Evolutionary conservation across 2,888 invertebrate genomes (phyloP).

Genomic region (Argyra leucocephala): DNA sequence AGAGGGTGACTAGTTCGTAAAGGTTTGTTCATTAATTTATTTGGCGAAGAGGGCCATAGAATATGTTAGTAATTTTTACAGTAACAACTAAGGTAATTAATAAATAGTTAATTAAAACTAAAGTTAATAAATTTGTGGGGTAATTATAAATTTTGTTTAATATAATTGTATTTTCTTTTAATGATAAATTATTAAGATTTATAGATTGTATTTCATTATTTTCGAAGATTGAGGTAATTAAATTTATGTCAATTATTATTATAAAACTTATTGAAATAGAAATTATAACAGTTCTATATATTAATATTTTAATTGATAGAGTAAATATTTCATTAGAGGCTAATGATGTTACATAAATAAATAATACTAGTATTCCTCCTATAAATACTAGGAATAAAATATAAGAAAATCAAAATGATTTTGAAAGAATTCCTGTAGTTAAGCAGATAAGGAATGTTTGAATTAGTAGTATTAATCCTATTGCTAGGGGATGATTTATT

Average conservation of each 20-base stretch:
- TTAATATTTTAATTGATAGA: conserved; percentile 35
- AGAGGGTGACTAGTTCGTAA: conserved; percentile 45
- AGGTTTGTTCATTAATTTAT: conserved; percentile 43
- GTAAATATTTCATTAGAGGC: conserved; percentile 53
- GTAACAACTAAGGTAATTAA: conserved; percentile 51
- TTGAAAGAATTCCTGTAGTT: conserved; percentile 45
- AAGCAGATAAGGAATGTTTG: conserved; percentile 46
- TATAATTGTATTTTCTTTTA: conserved; percentile 44
- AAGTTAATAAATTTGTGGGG: conserved; percentile 46
- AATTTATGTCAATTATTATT: too few species aligned
- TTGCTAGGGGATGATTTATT: too few species aligned
- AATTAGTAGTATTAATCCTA: too few species aligned
- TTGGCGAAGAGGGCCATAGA: conserved; percentile 47
- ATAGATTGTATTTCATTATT: too few species aligned
- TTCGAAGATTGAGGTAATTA: too few species aligned
- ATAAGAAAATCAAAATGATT: too few species aligned
- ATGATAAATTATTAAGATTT: conserved; percentile 23
- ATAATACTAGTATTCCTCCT: conserved; percentile 55
- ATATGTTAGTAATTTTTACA: conserved; percentile 50
- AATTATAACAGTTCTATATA: conserved; percentile 29
- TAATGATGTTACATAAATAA: conserved; percentile 55
- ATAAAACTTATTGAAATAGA: conserved; percentile 21
- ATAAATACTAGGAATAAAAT: conserved; percentile 54
- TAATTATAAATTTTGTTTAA: conserved; percentile 49
- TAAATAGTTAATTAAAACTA: conserved; percentile 51